Conservation (phyloP, 2,113 vertebrate species). For the Struthidea cinerea region DNA sequence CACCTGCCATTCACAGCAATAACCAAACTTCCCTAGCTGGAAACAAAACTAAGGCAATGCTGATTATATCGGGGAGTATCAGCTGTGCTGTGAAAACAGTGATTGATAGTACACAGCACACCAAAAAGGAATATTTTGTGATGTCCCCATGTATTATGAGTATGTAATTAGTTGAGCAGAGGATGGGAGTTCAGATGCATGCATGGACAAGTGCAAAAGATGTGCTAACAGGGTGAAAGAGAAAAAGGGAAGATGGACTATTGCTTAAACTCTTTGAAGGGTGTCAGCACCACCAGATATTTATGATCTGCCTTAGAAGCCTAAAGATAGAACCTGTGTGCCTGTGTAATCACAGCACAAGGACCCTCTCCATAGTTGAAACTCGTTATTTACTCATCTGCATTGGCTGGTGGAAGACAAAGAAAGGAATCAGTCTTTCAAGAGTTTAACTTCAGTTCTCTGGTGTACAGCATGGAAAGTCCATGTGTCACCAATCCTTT, state of each 20-base stretch:
- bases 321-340: background rate
- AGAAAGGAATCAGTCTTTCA: background rate
- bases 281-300: background rate
- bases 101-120: background rate
- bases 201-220: rapidly evolving
- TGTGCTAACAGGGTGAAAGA: background rate
- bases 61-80: background rate
- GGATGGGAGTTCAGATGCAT: background rate
- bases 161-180: background rate
- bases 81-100: background rate
- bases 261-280: background rate
- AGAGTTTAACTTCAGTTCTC: background rate
- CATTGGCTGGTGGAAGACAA: background rate
- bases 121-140: background rate
- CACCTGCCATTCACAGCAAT: background rate
- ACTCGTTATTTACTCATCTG: background rate
- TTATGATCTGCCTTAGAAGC: background rate
- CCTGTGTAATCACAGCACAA: background rate
- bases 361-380: background rate
- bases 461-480: background rate
- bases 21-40: background rate
- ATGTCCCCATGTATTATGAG: background rate
- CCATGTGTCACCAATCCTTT: background rate
- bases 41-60: background rate
- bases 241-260: background rate